Percentiles rank a stretch among this genome's conserved stretches.
phyloP scores from a whole-genome alignment of 2,113 vertebrate genomes.

The Sarotherodon lohbergeri region DNA sequence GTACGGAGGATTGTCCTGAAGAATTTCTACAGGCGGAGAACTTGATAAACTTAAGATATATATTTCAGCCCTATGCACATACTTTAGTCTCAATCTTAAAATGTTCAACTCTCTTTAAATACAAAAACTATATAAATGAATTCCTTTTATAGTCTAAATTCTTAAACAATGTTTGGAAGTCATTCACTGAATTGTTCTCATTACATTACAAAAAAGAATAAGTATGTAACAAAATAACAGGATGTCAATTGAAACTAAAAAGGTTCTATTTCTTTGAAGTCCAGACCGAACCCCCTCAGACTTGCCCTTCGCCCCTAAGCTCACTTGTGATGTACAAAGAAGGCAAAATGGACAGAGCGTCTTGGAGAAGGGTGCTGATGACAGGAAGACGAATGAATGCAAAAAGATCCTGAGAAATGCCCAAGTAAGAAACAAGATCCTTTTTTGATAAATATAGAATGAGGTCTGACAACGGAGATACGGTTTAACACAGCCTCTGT shows the following conservation, averaged over 20 bases:
- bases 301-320: background rate
- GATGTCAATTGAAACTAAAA: background rate
- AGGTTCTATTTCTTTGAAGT: background rate
- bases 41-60: background rate
- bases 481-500: background rate
- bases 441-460: conserved; percentile 50
- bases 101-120: background rate
- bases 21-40: background rate
- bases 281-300: background rate
- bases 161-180: background rate
- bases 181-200: background rate
- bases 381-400: conserved; percentile 63
- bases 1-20: background rate
- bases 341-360: conserved; percentile 6
- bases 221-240: background rate
- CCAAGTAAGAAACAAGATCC: conserved; percentile 45
- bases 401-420: conserved; percentile 53
- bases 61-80: background rate
- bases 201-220: background rate
- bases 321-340: conserved; percentile 3
- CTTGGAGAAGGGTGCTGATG: conserved; percentile 31
- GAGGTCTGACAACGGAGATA: background rate
- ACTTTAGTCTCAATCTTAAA: background rate
- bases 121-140: background rate
- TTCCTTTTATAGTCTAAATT: background rate